These are phyloP conservation scores for Paratilapia polleni DNA, from an alignment of 2,113 vertebrate genomes.

Conservation along the genomic window DNA sequence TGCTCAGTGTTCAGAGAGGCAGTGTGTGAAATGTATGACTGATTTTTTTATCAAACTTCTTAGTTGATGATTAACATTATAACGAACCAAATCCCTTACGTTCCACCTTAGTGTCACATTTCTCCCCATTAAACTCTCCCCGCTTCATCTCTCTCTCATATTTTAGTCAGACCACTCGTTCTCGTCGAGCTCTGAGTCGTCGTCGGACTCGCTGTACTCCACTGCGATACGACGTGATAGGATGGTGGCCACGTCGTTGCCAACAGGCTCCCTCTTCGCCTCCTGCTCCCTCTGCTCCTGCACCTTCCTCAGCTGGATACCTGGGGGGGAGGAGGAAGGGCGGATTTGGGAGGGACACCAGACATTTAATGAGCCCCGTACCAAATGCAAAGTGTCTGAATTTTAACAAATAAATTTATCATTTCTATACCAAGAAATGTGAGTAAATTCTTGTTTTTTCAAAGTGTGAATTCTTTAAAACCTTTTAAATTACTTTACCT, in stretches of 20 bases:
- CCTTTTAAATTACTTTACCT: not conserved
- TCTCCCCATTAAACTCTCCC: not conserved
- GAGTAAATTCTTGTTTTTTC: not conserved
- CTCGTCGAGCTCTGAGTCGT: slow-evolving; percentile 93
- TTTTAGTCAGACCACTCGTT: slow-evolving; percentile 93
- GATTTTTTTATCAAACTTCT: not conserved
- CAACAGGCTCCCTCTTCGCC: slow-evolving; percentile 91
- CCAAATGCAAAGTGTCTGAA: no score
- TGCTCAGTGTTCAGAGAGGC: not conserved
- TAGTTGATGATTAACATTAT: slow-evolving; percentile 12
- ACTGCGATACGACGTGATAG: slow-evolving; percentile 91
- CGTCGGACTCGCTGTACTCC: slow-evolving; percentile 95
- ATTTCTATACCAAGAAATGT: not conserved
- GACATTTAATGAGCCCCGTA: no score
- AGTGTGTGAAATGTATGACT: not conserved
- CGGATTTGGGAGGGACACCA: not conserved
- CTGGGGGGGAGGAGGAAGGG: slow-evolving; percentile 57
- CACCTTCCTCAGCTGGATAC: slow-evolving; percentile 94
- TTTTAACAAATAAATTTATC: not conserved
- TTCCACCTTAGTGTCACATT: not conserved
- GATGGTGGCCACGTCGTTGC: slow-evolving; percentile 93
- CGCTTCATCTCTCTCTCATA: not conserved
- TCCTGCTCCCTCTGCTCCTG: slow-evolving; percentile 94
- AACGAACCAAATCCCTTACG: slow-evolving; percentile 9
- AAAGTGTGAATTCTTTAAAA: not conserved